Evolutionary conservation across 2,797 vertebrate species (phyloP).

Genomic region (Hydrophis major): DNA sequence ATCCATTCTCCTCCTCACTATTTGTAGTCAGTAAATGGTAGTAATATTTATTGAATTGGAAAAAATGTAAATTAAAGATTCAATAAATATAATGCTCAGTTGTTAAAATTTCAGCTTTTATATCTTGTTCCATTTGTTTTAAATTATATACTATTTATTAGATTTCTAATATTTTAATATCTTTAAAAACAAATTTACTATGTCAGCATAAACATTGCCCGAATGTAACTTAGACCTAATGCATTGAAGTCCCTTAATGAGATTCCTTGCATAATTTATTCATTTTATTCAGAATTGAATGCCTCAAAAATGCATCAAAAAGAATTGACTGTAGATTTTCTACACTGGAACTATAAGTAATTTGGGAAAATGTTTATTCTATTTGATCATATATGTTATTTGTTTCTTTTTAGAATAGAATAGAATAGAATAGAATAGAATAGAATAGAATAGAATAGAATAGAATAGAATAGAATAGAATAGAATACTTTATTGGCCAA

Average conservation of each 20-base stretch:
- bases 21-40: background rate
- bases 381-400: background rate
- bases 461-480: too few relatives aligned
- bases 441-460: too few relatives aligned
- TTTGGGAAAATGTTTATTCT: background rate
- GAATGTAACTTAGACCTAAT: background rate
- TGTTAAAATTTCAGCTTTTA: background rate
- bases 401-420: background rate
- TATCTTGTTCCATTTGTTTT: background rate
- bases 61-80: background rate
- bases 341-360: background rate
- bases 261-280: background rate
- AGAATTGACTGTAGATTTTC: background rate
- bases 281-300: background rate
- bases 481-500: too few relatives aligned
- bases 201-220: background rate
- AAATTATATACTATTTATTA: background rate
- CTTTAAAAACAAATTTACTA: background rate
- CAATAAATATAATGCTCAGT: background rate
- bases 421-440: too few relatives aligned
- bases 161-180: background rate
- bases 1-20: background rate
- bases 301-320: background rate
- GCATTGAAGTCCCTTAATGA: background rate
- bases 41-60: background rate